Evolutionary conservation across 2,113 vertebrate genomes (phyloP).

Genomic region (Columbina picui): DNA sequence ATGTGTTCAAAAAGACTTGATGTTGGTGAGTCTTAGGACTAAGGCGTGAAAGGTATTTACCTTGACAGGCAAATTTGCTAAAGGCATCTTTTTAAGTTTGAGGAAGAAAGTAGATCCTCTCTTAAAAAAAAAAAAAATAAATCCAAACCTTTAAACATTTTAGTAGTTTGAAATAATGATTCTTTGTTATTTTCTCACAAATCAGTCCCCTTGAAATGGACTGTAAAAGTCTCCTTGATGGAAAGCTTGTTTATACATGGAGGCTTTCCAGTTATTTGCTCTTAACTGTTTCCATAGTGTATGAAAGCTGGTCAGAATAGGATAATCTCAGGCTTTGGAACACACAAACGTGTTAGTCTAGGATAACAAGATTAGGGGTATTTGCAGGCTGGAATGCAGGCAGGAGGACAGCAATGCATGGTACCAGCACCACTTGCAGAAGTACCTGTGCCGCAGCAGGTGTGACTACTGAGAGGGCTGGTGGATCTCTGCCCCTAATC

Average conservation of each 20-base stretch:
- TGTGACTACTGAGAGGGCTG: background rate
- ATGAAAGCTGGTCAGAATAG: slow-evolving; percentile 4
- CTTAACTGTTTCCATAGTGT: slow-evolving; percentile 11
- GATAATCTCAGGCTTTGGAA: slow-evolving; percentile 53
- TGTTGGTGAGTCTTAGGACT: background rate
- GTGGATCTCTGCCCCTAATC: background rate
- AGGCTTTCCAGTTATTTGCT: slow-evolving; percentile 40
- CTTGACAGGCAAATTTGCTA: background rate
- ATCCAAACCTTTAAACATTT: background rate
- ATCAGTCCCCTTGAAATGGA: slow-evolving; percentile 8
- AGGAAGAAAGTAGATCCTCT: background rate
- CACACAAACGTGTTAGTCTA: slow-evolving; percentile 8
- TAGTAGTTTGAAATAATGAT: background rate
- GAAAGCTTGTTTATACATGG: background rate
- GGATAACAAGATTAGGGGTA: slow-evolving; percentile 40
- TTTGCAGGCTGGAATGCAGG: background rate
- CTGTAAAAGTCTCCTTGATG: slow-evolving; percentile 2
- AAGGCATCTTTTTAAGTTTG: background rate
- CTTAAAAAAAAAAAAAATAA: background rate
- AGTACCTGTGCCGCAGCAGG: background rate
- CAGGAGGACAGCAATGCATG: background rate
- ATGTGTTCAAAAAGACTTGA: background rate
- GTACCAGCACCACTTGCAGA: background rate
- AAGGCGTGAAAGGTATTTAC: background rate
- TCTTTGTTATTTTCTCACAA: background rate